phyloP scores from a whole-genome alignment of 2,888 invertebrate genomes.

The Gymnoscelis rufifasciata region DNA sequence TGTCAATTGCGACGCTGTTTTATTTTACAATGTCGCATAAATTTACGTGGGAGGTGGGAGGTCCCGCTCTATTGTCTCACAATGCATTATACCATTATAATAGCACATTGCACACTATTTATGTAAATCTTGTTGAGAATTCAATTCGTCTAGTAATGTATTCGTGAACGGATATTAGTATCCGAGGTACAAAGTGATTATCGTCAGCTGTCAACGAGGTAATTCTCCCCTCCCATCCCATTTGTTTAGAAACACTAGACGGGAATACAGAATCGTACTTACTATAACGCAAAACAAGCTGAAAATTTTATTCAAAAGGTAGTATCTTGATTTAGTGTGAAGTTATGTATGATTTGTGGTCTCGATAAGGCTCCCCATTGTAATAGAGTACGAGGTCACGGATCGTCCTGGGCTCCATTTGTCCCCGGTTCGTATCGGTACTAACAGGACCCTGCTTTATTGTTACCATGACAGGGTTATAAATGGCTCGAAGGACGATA shows the following conservation, averaged over 20 bases:
- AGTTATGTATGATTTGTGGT: conserved; percentile 42
- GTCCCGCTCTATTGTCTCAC: conserved; percentile 72
- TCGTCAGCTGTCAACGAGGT: conserved; percentile 51
- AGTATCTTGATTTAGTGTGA: conserved; percentile 38
- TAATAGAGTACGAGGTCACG: conserved; percentile 52
- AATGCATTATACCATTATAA: conserved; percentile 70
- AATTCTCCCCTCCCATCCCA: conserved; percentile 31
- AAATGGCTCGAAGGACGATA: conserved; percentile 59
- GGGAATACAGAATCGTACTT: background rate
- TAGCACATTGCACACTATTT: conserved; percentile 73
- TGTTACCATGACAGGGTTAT: conserved; percentile 67
- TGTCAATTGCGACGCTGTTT: background rate
- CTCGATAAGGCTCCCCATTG: conserved; percentile 41
- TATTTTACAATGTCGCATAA: conserved; percentile 11
- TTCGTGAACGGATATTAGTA: conserved; percentile 61
- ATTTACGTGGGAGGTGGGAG: conserved; percentile 71
- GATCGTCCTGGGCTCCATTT: conserved; percentile 60
- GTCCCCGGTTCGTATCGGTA: conserved; percentile 47
- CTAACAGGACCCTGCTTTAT: conserved; percentile 65
- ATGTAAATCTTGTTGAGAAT: conserved; percentile 73
- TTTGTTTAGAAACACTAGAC: background rate
- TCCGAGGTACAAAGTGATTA: conserved; percentile 47
- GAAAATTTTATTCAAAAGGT: conserved; percentile 5
- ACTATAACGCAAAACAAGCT: background rate
- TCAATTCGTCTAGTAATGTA: conserved; percentile 72